A percentile compares a stretch with the other conserved stretches of the same genome.
These are phyloP conservation scores for Conistra vaccinii DNA, from an alignment of 2,888 invertebrate genomes.

Conservation along the genomic window DNA sequence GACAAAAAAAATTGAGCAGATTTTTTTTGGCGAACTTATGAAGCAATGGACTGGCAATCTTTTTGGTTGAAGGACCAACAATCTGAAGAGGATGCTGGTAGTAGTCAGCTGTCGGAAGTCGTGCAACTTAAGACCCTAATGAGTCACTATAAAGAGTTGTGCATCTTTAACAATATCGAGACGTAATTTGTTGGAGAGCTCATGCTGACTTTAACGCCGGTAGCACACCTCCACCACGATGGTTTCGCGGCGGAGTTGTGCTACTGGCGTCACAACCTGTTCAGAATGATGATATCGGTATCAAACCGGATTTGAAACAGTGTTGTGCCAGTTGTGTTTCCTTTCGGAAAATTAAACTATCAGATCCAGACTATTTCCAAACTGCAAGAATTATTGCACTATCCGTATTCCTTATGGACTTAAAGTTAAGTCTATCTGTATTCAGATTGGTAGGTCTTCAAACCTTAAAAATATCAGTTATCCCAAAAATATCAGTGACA, in stretches of 20 bases:
- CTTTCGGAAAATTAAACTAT: neutral
- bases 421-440: neutral
- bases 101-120: neutral
- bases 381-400: neutral
- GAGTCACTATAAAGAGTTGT: neutral
- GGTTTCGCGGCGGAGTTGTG: too few relatives aligned
- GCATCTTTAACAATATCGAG: neutral
- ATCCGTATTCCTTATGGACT: neutral
- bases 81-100: neutral
- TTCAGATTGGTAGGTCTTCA: neutral
- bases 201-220: neutral
- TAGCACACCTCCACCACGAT: too few relatives aligned
- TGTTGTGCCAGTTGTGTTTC: slow-evolving; percentile 3
- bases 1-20: too few relatives aligned
- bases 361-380: neutral
- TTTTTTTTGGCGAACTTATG: too few relatives aligned
- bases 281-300: neutral
- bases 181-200: neutral
- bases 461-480: neutral
- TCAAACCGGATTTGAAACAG: neutral
- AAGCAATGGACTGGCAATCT: neutral
- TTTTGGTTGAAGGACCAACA: neutral
- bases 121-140: neutral
- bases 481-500: neutral
- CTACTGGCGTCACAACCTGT: too few relatives aligned